Conservation (phyloP, 2,797 vertebrate species). For the Arctocebus calabarensis region DNA sequence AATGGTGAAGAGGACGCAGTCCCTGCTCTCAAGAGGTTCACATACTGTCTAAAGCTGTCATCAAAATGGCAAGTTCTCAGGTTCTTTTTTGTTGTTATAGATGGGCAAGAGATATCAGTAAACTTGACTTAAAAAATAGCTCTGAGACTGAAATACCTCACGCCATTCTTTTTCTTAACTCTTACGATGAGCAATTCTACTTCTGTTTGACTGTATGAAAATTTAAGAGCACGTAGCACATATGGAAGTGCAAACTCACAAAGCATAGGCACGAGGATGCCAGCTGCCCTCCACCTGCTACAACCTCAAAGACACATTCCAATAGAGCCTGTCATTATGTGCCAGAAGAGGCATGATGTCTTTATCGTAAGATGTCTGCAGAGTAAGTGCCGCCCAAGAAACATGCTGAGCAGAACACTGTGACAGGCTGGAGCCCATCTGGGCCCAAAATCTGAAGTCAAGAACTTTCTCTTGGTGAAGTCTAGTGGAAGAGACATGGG, state of each 20-base stretch:
- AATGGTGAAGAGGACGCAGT: neutral
- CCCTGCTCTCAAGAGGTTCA: neutral
- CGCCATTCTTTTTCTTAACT: neutral
- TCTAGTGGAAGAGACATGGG: neutral
- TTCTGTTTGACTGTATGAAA: neutral
- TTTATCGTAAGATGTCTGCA: neutral
- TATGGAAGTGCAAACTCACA: neutral
- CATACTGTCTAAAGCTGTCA: neutral
- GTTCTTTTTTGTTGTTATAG: neutral
- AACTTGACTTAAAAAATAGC: neutral
- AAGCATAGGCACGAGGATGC: conserved; percentile 12
- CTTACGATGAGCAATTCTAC: neutral
- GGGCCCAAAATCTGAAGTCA: neutral
- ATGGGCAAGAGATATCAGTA: neutral
- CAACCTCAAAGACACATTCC: conserved; percentile 42
- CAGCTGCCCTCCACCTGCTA: neutral
- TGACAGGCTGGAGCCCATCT: neutral
- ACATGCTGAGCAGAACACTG: neutral
- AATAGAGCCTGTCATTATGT: neutral
- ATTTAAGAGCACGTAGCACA: neutral
- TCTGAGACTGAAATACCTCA: neutral
- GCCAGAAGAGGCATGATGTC: neutral
- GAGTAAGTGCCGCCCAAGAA: neutral
- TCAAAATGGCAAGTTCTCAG: neutral
- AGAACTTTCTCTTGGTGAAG: neutral